A percentile compares a stretch with the other conserved stretches of the same genome.
Conservation (phyloP, 2,797 vertebrate genomes). For the Falco columbarius region DNA sequence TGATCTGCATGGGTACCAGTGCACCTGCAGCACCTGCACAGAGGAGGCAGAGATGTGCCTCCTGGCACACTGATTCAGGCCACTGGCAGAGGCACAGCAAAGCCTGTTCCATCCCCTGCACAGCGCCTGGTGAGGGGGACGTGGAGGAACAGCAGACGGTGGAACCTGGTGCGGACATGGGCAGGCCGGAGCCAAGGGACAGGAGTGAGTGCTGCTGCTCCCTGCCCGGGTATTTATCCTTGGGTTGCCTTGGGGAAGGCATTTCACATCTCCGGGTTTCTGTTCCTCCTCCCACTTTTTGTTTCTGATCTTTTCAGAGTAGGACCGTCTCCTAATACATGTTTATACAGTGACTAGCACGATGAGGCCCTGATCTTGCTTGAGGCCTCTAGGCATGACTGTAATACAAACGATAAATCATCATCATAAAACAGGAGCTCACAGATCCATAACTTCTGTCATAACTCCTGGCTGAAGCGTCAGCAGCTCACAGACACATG, state of each 20-base stretch:
- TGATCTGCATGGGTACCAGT: background rate
- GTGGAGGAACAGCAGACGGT: fast-evolving
- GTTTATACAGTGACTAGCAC: constrained; percentile 24
- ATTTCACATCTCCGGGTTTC: background rate
- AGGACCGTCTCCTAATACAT: background rate
- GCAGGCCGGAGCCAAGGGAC: background rate
- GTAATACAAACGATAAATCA: constrained; percentile 56
- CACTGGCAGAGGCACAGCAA: fast-evolving
- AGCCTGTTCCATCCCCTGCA: background rate
- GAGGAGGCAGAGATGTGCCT: background rate
- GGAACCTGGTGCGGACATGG: fast-evolving
- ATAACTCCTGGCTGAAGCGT: background rate
- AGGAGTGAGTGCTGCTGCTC: fast-evolving
- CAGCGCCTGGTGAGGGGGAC: background rate
- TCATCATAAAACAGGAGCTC: constrained; percentile 38
- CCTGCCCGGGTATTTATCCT: background rate
- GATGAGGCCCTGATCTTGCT: constrained; percentile 27
- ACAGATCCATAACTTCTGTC: background rate
- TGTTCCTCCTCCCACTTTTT: background rate
- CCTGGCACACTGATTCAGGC: background rate
- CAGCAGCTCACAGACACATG: background rate
- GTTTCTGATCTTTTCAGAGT: constrained; percentile 25
- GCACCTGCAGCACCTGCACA: fast-evolving
- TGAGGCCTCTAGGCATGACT: constrained; percentile 22
- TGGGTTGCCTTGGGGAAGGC: background rate